Conservation (phyloP, 1,140 invertebrate genomes). For the Drosophila novamexicana region DNA sequence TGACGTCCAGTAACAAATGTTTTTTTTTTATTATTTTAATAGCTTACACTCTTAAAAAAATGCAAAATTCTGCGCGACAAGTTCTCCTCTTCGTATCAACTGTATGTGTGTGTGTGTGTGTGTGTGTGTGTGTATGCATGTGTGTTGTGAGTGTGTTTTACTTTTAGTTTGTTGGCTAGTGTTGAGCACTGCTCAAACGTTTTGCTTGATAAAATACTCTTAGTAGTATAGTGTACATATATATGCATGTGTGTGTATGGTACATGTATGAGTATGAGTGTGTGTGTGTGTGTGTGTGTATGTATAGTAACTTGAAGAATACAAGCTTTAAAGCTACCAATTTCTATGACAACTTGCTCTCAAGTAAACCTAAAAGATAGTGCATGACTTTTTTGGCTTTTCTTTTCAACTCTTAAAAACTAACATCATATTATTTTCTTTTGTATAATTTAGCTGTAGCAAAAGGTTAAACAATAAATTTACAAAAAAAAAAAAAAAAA, state of each 20-base stretch:
- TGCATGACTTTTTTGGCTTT: constrained; percentile 79
- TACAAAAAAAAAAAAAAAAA: constrained; percentile 23
- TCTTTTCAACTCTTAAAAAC: constrained; percentile 72
- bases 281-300: constrained; percentile 38
- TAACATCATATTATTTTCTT: constrained; percentile 54
- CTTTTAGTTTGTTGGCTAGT: constrained; percentile 30
- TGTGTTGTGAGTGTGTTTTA: background rate
- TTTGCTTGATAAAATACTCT: constrained; percentile 72
- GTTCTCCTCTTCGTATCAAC: constrained; percentile 37
- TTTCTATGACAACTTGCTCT: constrained; percentile 75
- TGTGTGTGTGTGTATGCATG: constrained; percentile 4
- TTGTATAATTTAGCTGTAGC: constrained; percentile 49
- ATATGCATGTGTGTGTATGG: constrained; percentile 42
- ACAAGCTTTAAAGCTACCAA: constrained; percentile 82
- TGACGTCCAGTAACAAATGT: constrained; percentile 73
- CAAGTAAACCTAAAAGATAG: constrained; percentile 75
- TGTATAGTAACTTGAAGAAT: constrained; percentile 75
- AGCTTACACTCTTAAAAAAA: constrained; percentile 74
- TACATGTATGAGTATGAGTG: constrained; percentile 29
- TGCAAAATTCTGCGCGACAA: constrained; percentile 80
- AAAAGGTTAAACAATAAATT: constrained; percentile 62
- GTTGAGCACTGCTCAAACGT: constrained; percentile 66
- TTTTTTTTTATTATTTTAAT: constrained; percentile 11
- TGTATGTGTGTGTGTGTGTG: constrained; percentile 26
- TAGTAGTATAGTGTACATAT: constrained; percentile 63